Evolutionary conservation across 1,140 invertebrate genomes (phyloP), one percentile per base, ranked within the genome.

Genomic region (Dreissena rostriformis): DNA sequence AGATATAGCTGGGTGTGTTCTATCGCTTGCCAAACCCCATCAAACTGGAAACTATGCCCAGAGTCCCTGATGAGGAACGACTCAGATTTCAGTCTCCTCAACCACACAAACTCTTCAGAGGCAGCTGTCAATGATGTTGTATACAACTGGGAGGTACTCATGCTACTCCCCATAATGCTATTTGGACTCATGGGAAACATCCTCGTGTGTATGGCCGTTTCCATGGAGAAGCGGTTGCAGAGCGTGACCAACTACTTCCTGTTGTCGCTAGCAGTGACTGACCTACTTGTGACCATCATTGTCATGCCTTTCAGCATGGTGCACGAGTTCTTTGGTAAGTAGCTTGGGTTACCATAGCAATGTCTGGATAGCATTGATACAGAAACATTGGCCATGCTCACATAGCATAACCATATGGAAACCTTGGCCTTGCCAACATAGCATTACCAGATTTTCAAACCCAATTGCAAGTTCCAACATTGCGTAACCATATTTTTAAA

Each of bases 241-340:
- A 96, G 97, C 90, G 97, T 99, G 88, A 98, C 98, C 71, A 99
- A 99, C 94, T 95, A 99, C 85, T 99, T 99, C 94, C 95, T 99
- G 88, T 97, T 98, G 29, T 99, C 98, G 12, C 94, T 99, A 88
- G 98, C 98, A 22, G 97, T 99, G 85, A 98, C 98, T 67, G 98
- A 99, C 93, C 96, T 99, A 87, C 96, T 99, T 88, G 98, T 99
- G 29, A 95, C 96, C 6, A 85, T 92, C 68, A 94, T 97, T 17
- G 95, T 97, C 12, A 96, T 98, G 91, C 95, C 96, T 12, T 96
- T 97, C 76, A 94, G 93, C 39, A 94, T 95, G n/a, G 92, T 93
- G 26, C 94, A 95, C 88, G 94, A 94, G 81, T 90, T 95, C 53
- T 90, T 94, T 8, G 39, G 39, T 39, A 8, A 39, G 39, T 39